Conservation (phyloP, 2,888 invertebrate species). For the Eupithecia vulgata region DNA sequence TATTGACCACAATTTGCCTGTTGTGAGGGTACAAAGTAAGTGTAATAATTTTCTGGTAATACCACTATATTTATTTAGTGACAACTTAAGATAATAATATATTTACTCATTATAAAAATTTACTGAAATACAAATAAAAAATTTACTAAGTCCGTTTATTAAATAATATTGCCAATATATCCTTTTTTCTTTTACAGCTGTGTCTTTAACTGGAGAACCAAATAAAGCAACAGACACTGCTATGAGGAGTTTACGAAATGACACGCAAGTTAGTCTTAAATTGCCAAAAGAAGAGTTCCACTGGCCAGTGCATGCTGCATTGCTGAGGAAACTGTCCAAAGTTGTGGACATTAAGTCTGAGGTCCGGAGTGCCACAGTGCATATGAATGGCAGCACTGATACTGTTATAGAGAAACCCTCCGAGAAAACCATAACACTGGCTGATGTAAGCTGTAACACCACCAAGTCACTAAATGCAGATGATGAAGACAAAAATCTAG, state of each 20-base stretch:
- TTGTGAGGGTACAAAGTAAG: conserved; percentile 91
- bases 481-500: conserved; percentile 59
- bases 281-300: conserved; percentile 61
- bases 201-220: conserved; percentile 75
- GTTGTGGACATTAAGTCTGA: conserved; percentile 78
- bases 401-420: conserved; percentile 58
- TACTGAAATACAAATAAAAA: background rate
- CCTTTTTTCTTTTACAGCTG: conserved; percentile 60
- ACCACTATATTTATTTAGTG: too few relatives aligned
- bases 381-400: conserved; percentile 74
- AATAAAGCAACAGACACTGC: conserved; percentile 75
- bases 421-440: conserved; percentile 66
- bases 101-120: too few relatives aligned
- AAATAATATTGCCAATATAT: background rate
- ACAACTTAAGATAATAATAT: too few relatives aligned
- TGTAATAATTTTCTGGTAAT: conserved; percentile 39
- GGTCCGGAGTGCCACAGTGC: conserved; percentile 56
- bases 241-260: conserved; percentile 76
- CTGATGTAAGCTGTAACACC: conserved; percentile 76
- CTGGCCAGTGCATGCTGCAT: conserved; percentile 74
- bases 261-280: conserved; percentile 70
- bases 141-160: background rate
- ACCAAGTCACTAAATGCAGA: conserved; percentile 70
- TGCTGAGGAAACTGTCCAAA: conserved; percentile 75
- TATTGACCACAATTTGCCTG: conserved; percentile 90